Evolutionary conservation across 2,113 vertebrate species (phyloP), one percentile per base, ranked within the genome.

Genomic region (Scartelaos histophorus): DNA sequence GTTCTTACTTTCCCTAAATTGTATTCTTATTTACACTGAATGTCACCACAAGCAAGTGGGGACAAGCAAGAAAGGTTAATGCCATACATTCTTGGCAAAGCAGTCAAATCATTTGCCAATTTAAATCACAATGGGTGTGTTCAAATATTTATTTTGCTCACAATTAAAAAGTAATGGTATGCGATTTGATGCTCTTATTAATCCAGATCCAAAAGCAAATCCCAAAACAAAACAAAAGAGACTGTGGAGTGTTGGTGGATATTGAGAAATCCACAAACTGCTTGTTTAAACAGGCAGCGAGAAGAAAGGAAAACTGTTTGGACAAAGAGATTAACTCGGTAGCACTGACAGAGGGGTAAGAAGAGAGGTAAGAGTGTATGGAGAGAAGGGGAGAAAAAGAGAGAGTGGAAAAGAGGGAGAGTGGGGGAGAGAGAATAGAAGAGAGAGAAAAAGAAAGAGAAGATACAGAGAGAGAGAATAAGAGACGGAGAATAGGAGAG

Each of bases 291-390:
- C 35, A 66, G n/a, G 45, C 22, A 19, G 43, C 11, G n/a, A 47
- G 64, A 21, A 66, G 43, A 71, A 71, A 79, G 64, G 70, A 13
- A 68, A 74, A 64, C 15, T n/a, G 13, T 70, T 61, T 66, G 38
- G 57, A 24, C 29, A 24, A 34, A 25, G 22, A 56, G 57, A 70
- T 82, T 70, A 67, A 71, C 80, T 11, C n/a, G 29, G 54, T 56
- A 74, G 43, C 53, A 67, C 56, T 81, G 9, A 74, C 76, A 78
- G 71, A 22, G 70, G 49, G 19, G n/a, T n/a, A n/a, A n/a, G n/a
- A 54, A 75, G 78, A 13, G 38, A 43, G 38, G 38, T 43, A 43
- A 9, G 38, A 10, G 38, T 43, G 38, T 9, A 2, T 9, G 51
- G 16, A 51, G 47, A 51, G 47, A 51, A 51, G 15, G 47, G 1